Conservation (phyloP, 2,888 invertebrate species). For the Clepsis dumicolana region DNA sequence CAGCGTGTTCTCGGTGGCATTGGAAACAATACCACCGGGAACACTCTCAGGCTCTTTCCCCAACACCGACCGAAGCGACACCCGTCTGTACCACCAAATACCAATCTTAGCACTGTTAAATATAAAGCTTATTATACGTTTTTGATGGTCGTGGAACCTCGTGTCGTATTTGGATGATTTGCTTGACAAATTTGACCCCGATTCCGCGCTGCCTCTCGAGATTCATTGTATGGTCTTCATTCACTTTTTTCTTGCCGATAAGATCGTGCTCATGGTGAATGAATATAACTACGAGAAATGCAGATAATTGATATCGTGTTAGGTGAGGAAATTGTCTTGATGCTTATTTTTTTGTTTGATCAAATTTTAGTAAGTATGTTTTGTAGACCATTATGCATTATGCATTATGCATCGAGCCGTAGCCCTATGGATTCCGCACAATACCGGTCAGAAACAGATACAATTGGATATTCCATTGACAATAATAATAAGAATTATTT, state of each 20-base stretch:
- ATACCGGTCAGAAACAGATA: too few species aligned
- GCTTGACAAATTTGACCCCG: constrained; percentile 80
- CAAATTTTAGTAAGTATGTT: too few species aligned
- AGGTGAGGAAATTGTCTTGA: background rate
- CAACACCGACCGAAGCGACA: constrained; percentile 53
- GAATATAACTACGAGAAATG: constrained; percentile 36
- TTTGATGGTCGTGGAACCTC: constrained; percentile 47
- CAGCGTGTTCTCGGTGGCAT: constrained; percentile 69
- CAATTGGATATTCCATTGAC: too few species aligned
- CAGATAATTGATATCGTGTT: constrained; percentile 15
- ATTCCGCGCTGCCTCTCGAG: constrained; percentile 74
- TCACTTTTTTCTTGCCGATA: constrained; percentile 74
- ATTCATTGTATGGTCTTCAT: constrained; percentile 73
- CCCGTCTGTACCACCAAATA: constrained; percentile 36
- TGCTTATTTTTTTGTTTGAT: background rate
- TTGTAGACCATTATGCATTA: too few species aligned
- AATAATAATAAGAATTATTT: too few species aligned
- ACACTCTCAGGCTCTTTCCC: constrained; percentile 77
- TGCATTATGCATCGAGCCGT: too few species aligned
- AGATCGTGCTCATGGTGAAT: constrained; percentile 52
- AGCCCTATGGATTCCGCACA: too few species aligned
- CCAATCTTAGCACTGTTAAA: constrained; percentile 32
- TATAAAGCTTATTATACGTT: constrained; percentile 48
- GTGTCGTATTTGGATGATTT: constrained; percentile 71
- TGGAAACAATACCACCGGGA: constrained; percentile 80